Percentiles rank a stretch among this genome's conserved stretches.
Conservation (phyloP, 2,113 vertebrate species). For the Microcebus lehilahytsara region DNA sequence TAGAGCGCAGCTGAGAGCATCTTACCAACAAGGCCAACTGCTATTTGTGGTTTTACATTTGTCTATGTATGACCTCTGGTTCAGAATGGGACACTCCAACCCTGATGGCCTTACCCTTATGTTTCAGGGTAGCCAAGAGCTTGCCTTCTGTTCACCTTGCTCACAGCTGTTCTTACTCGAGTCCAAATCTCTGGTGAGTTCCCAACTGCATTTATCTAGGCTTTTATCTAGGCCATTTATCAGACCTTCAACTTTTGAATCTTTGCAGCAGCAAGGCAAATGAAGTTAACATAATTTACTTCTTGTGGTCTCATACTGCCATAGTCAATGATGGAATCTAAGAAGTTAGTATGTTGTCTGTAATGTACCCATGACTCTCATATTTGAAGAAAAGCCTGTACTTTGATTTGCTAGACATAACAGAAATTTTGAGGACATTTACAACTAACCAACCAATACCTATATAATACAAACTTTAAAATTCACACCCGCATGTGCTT, state of each 20-base stretch:
- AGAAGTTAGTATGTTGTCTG: not conserved
- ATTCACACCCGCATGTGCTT: not conserved
- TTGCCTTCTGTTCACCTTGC: not conserved
- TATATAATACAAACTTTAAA: slow-evolving; percentile 4
- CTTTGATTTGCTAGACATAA: not conserved
- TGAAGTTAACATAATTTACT: not conserved
- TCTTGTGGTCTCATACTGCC: not conserved
- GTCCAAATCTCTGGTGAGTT: not conserved
- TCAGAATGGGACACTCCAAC: not conserved
- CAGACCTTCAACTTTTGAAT: not conserved
- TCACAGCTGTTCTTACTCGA: not conserved
- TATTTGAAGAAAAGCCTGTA: not conserved
- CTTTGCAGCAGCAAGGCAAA: not conserved
- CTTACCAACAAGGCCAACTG: not conserved
- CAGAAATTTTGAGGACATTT: slow-evolving; percentile 16
- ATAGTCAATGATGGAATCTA: not conserved
- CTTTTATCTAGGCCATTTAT: not conserved
- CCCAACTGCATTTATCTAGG: not conserved
- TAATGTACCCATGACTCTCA: not conserved
- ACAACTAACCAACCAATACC: not conserved
- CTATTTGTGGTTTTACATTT: not conserved
- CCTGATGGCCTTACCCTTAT: not conserved
- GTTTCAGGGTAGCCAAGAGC: not conserved
- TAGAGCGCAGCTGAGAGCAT: not conserved
- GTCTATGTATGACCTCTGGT: not conserved